phyloP scores from a whole-genome alignment of 2,113 vertebrate genomes.

The Sprattus sprattus region DNA sequence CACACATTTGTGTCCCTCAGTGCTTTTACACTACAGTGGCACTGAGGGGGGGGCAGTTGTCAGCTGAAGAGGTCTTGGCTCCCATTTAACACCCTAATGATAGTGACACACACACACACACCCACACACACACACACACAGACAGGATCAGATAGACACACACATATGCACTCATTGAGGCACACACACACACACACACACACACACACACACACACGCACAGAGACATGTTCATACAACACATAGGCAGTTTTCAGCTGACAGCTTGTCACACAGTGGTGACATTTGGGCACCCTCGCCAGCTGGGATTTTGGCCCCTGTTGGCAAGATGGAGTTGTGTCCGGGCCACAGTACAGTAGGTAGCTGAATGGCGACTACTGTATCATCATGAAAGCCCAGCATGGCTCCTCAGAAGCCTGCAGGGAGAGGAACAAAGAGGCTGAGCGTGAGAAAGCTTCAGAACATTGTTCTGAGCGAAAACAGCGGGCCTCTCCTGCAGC shows the following conservation, averaged over 20 bases:
- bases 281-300: neutral
- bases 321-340: neutral
- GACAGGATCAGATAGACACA: neutral
- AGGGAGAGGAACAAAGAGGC: constrained; percentile 29
- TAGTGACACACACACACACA: neutral
- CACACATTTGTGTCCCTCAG: neutral
- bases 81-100: neutral
- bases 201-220: neutral
- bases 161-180: neutral
- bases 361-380: neutral
- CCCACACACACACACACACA: neutral
- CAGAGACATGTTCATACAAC: neutral
- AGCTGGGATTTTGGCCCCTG: constrained; percentile 10
- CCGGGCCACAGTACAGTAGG: neutral
- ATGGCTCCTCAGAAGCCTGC: neutral
- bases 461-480: neutral
- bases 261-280: neutral
- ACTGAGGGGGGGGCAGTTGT: neutral
- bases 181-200: neutral
- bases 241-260: neutral
- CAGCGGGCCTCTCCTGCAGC: neutral
- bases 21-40: neutral
- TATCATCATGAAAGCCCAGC: neutral
- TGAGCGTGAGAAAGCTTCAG: constrained; percentile 9
- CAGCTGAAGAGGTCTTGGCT: neutral